phyloP scores from a whole-genome alignment of 2,797 vertebrate genomes.

The Picus viridis region DNA sequence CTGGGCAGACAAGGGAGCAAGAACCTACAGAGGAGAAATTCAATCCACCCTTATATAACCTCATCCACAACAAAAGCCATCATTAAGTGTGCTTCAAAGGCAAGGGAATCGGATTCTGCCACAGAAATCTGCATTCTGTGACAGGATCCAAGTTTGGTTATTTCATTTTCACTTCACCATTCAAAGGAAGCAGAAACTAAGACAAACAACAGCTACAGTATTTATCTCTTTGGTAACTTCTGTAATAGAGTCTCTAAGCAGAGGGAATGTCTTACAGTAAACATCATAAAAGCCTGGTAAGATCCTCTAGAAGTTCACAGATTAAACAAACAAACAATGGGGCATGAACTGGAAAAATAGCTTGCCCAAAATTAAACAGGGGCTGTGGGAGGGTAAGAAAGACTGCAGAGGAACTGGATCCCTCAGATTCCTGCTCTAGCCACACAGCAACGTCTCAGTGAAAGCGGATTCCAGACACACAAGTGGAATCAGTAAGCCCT shows the following conservation, averaged over 20 bases:
- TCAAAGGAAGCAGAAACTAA: conserved; percentile 11
- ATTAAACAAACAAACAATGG: neutral
- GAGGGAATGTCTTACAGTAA: neutral
- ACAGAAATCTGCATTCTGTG: neutral
- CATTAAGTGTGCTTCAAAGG: conserved; percentile 49
- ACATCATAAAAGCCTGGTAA: neutral
- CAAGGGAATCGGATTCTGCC: conserved; percentile 15
- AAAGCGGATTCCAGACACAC: neutral
- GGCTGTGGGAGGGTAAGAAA: neutral
- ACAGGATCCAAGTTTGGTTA: conserved; percentile 22
- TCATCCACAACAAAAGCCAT: neutral
- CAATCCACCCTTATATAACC: neutral
- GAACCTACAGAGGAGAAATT: neutral
- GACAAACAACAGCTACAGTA: conserved; percentile 7
- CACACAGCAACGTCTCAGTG: neutral
- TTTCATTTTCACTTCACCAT: neutral
- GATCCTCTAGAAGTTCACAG: neutral
- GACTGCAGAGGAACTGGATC: neutral
- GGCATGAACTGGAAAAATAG: neutral
- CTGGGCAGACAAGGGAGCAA: neutral
- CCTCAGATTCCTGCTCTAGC: neutral
- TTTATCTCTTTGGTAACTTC: conserved; percentile 58
- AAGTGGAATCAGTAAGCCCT: neutral
- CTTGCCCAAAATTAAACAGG: neutral
- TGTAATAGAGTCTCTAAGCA: neutral